Evolutionary conservation across 2,888 invertebrate genomes (phyloP).

Genomic region (Myathropa florea): DNA sequence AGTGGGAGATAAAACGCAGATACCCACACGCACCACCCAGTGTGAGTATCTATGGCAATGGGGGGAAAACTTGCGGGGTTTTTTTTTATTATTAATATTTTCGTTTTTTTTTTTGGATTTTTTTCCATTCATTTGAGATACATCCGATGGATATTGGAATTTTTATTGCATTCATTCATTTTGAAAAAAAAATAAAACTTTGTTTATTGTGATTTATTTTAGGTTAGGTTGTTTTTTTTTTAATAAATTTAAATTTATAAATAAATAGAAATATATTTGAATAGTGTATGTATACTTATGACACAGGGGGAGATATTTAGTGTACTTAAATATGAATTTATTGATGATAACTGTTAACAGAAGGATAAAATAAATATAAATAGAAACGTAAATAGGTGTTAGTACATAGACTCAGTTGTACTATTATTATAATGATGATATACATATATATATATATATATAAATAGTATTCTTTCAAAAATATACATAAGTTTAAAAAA

Average conservation of each 20-base stretch:
- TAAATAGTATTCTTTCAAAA: slow-evolving; percentile 62
- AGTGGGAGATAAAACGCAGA: not conserved
- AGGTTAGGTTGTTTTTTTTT: slow-evolving; percentile 2
- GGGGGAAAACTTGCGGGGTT: not conserved
- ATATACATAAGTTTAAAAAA: slow-evolving; percentile 56
- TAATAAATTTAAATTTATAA: slow-evolving; percentile 34
- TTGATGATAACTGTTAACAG: slow-evolving; percentile 53
- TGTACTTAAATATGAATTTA: slow-evolving; percentile 48
- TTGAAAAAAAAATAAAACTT: not conserved
- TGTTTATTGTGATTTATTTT: slow-evolving; percentile 61
- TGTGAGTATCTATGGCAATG: not conserved
- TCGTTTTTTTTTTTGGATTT: not conserved
- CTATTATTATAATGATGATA: slow-evolving; percentile 45
- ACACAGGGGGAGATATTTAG: slow-evolving; percentile 24
- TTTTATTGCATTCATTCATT: not conserved
- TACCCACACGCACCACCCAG: not conserved
- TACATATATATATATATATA: slow-evolving; percentile 28
- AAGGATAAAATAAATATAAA: slow-evolving; percentile 21
- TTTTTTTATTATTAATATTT: not conserved
- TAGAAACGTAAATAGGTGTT: slow-evolving; percentile 36
- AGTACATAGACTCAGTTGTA: slow-evolving; percentile 52
- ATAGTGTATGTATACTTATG: slow-evolving; percentile 35
- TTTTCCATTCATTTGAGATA: not conserved
- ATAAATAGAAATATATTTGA: slow-evolving; percentile 1
- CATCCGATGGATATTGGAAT: not conserved